Percentiles rank a stretch among this genome's conserved stretches.
phyloP scores from a whole-genome alignment of 2,113 vertebrate species.

The Fulica atra region DNA sequence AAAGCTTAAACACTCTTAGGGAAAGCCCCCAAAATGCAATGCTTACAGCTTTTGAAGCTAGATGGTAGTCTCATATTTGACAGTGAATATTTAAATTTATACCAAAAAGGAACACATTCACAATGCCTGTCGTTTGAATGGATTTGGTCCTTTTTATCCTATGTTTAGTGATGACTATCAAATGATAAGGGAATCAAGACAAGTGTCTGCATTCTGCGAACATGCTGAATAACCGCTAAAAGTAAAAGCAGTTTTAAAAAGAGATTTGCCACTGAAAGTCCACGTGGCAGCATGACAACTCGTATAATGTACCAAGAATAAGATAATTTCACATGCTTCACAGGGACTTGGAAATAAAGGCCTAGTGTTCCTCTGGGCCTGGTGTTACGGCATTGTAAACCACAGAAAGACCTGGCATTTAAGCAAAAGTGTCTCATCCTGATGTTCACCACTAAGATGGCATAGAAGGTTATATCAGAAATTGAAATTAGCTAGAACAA shows the following conservation, averaged over 20 bases:
- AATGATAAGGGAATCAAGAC: background rate
- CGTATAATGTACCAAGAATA: background rate
- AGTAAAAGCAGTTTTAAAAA: background rate
- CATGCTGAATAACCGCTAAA: background rate
- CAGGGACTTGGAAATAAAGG: background rate
- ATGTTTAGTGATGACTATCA: background rate
- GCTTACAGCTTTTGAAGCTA: background rate
- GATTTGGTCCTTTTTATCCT: background rate
- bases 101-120: background rate
- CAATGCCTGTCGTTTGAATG: background rate
- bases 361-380: background rate
- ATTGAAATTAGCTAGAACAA: background rate
- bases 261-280: background rate
- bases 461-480: background rate
- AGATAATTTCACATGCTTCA: background rate
- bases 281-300: background rate
- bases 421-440: background rate
- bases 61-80: background rate
- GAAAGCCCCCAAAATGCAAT: background rate
- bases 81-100: background rate
- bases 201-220: background rate
- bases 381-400: background rate
- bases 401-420: background rate
- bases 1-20: background rate
- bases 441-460: background rate